Evolutionary conservation across 2,888 invertebrate species (phyloP).

Genomic region (Uropetala carovei): DNA sequence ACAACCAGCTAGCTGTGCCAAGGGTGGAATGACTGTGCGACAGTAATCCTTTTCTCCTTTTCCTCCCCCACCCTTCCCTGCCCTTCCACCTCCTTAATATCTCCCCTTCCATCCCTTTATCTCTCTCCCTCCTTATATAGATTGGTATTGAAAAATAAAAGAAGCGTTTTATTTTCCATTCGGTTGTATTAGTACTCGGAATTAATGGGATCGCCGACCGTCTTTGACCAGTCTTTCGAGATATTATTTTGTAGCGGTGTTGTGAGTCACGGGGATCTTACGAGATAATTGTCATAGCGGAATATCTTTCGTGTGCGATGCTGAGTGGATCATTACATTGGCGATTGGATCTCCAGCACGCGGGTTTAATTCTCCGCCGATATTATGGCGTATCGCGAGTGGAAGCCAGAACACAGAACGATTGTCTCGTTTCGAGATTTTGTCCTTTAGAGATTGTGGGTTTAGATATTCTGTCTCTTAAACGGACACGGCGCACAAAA

Average conservation of each 20-base stretch:
- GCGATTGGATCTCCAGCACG: not conserved
- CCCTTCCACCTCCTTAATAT: not conserved
- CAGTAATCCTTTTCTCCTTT: slow-evolving; percentile 47
- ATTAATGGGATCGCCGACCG: slow-evolving; percentile 20
- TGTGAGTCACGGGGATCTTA: slow-evolving; percentile 34
- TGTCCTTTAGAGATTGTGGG: too few species aligned
- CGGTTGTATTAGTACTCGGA: slow-evolving; percentile 36
- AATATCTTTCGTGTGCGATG: not conserved
- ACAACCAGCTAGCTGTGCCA: not conserved
- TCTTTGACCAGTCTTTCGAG: not conserved
- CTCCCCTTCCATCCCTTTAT: not conserved
- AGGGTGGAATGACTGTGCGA: slow-evolving; percentile 40
- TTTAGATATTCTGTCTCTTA: too few species aligned
- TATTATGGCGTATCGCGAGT: not conserved
- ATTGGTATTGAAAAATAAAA: slow-evolving; percentile 42
- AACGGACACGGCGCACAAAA: too few species aligned
- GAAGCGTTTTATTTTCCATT: slow-evolving; percentile 51
- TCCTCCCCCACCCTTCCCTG: not conserved
- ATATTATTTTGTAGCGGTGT: slow-evolving; percentile 23
- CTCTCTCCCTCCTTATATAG: not conserved
- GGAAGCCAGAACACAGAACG: too few species aligned
- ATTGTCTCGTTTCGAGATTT: too few species aligned
- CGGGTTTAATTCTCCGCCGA: not conserved
- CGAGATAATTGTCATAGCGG: slow-evolving; percentile 30
- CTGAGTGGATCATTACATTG: not conserved